These are phyloP conservation scores for Heloderma charlesbogerti DNA, from an alignment of 2,113 vertebrate genomes.

Conservation along the genomic window DNA sequence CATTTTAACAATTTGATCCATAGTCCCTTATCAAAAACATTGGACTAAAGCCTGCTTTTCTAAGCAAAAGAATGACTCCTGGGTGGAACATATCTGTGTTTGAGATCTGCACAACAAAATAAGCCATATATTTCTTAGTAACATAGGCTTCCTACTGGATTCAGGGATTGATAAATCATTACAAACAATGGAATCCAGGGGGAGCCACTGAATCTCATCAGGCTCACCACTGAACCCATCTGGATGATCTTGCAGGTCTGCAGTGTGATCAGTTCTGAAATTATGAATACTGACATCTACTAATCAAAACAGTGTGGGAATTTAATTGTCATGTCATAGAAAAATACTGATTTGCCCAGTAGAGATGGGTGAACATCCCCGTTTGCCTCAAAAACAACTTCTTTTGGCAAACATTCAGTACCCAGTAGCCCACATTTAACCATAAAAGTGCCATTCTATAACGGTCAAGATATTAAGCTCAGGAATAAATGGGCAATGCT, in stretches of 20 bases:
- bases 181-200: not conserved
- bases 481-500: not conserved
- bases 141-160: not conserved
- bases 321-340: not conserved
- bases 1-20: not conserved
- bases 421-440: not conserved
- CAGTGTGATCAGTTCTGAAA: not conserved
- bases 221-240: not conserved
- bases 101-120: not conserved
- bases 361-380: not conserved
- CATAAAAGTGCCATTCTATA: not conserved
- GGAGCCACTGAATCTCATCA: not conserved
- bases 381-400: not conserved
- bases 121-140: not conserved
- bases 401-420: not conserved
- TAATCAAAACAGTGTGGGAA: not conserved
- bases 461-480: not conserved
- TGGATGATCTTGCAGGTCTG: not conserved
- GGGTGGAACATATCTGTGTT: not conserved
- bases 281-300: not conserved
- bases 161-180: not conserved
- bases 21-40: not conserved
- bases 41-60: not conserved
- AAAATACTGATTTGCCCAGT: not conserved
- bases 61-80: not conserved